Percentiles rank a stretch among this genome's conserved stretches.
Conservation (phyloP, 2,888 invertebrate species). For the Furcula furcula region DNA sequence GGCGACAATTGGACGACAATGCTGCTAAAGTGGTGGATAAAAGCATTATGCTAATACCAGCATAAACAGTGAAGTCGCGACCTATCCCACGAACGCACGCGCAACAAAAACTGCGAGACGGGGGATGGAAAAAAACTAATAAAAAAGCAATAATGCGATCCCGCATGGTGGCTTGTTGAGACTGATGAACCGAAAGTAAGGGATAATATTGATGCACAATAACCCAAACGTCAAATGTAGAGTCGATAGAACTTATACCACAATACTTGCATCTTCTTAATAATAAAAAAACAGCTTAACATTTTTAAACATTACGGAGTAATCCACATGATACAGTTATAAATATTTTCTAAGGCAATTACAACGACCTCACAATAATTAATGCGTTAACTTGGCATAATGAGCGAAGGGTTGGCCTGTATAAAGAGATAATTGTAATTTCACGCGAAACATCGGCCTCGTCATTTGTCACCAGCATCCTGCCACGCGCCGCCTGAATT, state of each 20-base stretch:
- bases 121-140: slow-evolving; percentile 72
- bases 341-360: slow-evolving; percentile 1
- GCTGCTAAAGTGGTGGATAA: slow-evolving; percentile 43
- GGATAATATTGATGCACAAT: slow-evolving; percentile 36
- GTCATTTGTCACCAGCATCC: slow-evolving; percentile 81
- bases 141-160: slow-evolving; percentile 81
- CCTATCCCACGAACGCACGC: slow-evolving; percentile 75
- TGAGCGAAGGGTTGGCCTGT: slow-evolving; percentile 58
- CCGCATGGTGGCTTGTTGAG: slow-evolving; percentile 79
- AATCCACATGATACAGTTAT: not conserved
- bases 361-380: slow-evolving; percentile 26
- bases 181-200: slow-evolving; percentile 68
- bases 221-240: slow-evolving; percentile 17
- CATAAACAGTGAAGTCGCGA: slow-evolving; percentile 66
- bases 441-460: slow-evolving; percentile 61
- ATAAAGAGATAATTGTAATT: slow-evolving; percentile 77
- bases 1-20: slow-evolving; percentile 60
- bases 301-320: too few relatives aligned
- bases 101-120: slow-evolving; percentile 72
- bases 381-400: slow-evolving; percentile 71
- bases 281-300: too few relatives aligned
- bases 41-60: slow-evolving; percentile 80
- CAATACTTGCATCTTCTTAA: too few relatives aligned
- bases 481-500: slow-evolving; percentile 72
- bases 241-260: slow-evolving; percentile 11